Evolutionary conservation across 2,888 invertebrate species (phyloP).

Genomic region (Pseudolycoriella hygida): DNA sequence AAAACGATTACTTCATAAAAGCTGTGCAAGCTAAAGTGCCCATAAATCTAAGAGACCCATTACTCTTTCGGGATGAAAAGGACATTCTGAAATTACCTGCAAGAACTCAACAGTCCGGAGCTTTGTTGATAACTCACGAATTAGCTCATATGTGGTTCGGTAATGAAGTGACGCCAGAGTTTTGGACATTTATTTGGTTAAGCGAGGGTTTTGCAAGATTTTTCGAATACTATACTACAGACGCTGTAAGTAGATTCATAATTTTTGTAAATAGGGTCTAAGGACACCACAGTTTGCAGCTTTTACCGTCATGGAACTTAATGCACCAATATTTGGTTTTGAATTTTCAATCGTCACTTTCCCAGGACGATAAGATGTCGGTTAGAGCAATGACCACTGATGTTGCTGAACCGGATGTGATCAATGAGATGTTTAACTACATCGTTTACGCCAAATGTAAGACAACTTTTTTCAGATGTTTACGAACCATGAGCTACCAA

Average conservation of each 20-base stretch:
- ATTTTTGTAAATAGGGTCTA: background rate
- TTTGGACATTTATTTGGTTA: constrained; percentile 47
- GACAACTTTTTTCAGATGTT: background rate
- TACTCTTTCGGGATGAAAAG: background rate
- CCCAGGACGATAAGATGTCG: constrained; percentile 21
- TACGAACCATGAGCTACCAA: background rate
- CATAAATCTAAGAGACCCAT: background rate
- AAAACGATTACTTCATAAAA: background rate
- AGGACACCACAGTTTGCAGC: constrained; percentile 18
- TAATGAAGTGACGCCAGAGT: constrained; percentile 41
- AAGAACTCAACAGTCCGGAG: constrained; percentile 26
- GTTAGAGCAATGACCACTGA: background rate
- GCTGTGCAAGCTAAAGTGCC: background rate
- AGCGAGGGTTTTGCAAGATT: constrained; percentile 49
- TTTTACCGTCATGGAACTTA: constrained; percentile 31
- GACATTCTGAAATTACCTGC: background rate
- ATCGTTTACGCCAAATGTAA: background rate
- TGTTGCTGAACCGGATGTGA: background rate
- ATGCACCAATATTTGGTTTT: constrained; percentile 36
- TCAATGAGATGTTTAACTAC: constrained; percentile 5
- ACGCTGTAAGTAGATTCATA: background rate
- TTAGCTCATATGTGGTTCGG: constrained; percentile 56
- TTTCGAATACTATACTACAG: constrained; percentile 37
- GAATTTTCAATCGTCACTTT: constrained; percentile 30
- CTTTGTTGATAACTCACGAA: constrained; percentile 32